Evolutionary conservation across 2,113 vertebrate species (phyloP), one percentile per base, ranked within the genome.

Genomic region (Catharus minimus): DNA sequence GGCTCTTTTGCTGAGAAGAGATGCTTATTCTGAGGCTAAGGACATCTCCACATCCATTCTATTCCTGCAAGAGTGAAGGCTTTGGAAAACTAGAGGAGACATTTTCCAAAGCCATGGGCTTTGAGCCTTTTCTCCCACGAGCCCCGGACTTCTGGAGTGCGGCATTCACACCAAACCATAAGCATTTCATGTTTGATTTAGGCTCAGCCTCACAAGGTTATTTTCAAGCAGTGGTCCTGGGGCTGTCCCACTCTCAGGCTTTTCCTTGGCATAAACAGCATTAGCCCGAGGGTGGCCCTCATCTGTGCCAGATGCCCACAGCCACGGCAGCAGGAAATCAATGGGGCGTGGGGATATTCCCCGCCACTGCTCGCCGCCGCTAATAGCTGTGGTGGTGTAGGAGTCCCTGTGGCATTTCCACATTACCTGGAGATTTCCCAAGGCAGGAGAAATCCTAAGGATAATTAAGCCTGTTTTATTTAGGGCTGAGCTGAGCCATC

Each of bases 401-500:
- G 66, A 94, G 88, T 96, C 93, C 93, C 93, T 75, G 61, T 95
- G 93, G 92, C 94, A 95, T 94, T 94, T 87, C 92, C 92, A 94
- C 93, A 94, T 95, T 96, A 96, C 93, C 95, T 95, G 93, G 94
- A 95, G 94, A 96, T 96, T 95, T 95, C 95, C 93, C 92, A 94
- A 95, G 94, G 93, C 92, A 95, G 94, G 83, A 95, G 81, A 93
- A 95, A 95, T 95, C 95, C 90, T 96, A 95, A 95, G 93, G 95
- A 95, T 95, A 96, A 95, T 95, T 95, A 94, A 94, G 92, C 92
- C 90, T 90, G 93, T 93, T 95, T 96, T 95, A 95, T 95, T 95
- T 95, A 95, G 95, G 94, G 92, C 90, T 90, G 93, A 95, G 93
- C 95, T 90, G 88, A 95, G 92, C 92, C 88, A 93, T 95, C 94